Evolutionary conservation across 2,888 invertebrate species (phyloP).

Genomic region (Drosophila rubida): DNA sequence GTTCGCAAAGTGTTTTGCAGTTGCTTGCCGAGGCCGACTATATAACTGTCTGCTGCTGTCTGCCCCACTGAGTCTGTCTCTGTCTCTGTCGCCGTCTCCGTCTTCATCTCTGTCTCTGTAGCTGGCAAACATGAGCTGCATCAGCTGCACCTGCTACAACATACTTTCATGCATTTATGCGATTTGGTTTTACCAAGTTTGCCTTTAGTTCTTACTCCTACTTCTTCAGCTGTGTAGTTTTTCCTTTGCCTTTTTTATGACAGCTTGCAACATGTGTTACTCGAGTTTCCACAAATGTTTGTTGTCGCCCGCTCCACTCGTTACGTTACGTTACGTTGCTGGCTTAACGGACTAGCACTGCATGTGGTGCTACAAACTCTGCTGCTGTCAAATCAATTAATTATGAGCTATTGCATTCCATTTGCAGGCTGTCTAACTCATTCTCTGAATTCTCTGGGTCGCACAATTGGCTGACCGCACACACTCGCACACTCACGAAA

Average conservation of each 20-base stretch:
- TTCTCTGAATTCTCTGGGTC: neutral
- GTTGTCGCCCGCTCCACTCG: slow-evolving; percentile 8
- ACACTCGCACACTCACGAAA: slow-evolving; percentile 2
- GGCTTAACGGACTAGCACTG: slow-evolving; percentile 22
- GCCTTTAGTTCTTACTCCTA: slow-evolving; percentile 21
- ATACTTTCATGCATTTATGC: slow-evolving; percentile 60
- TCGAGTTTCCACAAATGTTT: slow-evolving; percentile 18
- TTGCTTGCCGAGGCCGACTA: slow-evolving; percentile 37
- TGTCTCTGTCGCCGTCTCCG: neutral
- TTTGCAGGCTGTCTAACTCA: slow-evolving; percentile 2
- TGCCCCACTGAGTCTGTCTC: neutral
- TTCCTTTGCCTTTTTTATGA: slow-evolving; percentile 64
- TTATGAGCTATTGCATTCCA: slow-evolving; percentile 48
- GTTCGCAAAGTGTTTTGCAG: slow-evolving; percentile 64
- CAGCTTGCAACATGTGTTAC: slow-evolving; percentile 68
- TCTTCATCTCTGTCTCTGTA: neutral
- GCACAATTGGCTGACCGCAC: slow-evolving; percentile 29
- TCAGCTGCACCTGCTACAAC: slow-evolving; percentile 46
- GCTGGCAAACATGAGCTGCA: slow-evolving; percentile 46
- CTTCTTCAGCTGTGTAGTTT: slow-evolving; percentile 18
- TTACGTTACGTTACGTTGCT: slow-evolving; percentile 1
- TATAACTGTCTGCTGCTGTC: slow-evolving; percentile 39
- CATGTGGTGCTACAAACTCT: neutral
- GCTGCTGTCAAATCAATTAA: slow-evolving; percentile 53
- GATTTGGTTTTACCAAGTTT: slow-evolving; percentile 64